Percentiles rank a stretch among this genome's conserved stretches.
Evolutionary conservation across 2,888 invertebrate species (phyloP).

Genomic region (Orthosia incerta): DNA sequence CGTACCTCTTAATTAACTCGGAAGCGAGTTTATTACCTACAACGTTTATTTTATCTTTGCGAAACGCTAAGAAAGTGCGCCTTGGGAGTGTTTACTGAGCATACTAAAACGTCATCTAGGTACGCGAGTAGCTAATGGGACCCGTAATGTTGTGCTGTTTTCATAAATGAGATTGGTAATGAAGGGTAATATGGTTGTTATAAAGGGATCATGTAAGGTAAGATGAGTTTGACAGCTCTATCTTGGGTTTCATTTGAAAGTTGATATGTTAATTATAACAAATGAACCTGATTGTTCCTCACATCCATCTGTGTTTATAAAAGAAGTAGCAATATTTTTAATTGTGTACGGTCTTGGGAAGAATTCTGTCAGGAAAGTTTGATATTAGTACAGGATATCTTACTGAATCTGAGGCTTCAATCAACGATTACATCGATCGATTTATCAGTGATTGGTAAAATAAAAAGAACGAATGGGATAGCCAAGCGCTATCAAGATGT

Average conservation of each 20-base stretch:
- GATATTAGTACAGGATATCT: too few species aligned
- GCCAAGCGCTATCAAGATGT: too few species aligned
- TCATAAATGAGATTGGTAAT: slow-evolving; percentile 29
- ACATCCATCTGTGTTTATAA: background rate
- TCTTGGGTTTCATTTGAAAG: background rate
- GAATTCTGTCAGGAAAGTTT: too few species aligned
- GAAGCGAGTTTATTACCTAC: slow-evolving; percentile 72
- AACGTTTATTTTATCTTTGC: slow-evolving; percentile 70
- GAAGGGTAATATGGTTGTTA: slow-evolving; percentile 17
- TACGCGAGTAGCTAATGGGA: slow-evolving; percentile 31
- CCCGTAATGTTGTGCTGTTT: slow-evolving; percentile 21
- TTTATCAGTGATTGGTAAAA: too few species aligned
- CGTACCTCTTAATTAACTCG: slow-evolving; percentile 76
- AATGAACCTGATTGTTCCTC: background rate
- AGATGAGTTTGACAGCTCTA: background rate
- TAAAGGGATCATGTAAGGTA: slow-evolving; percentile 1
- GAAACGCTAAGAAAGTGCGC: slow-evolving; percentile 62
- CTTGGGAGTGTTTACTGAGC: slow-evolving; percentile 57
- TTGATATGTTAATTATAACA: background rate
- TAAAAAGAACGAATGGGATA: too few species aligned
- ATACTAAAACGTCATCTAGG: slow-evolving; percentile 45
- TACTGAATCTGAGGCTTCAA: too few species aligned
- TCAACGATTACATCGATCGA: too few species aligned
- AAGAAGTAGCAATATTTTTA: background rate
- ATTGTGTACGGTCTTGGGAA: too few species aligned